A percentile compares a stretch with the other conserved stretches of the same genome.
Evolutionary conservation across 2,888 invertebrate genomes (phyloP).

Genomic region (Oegoconia quadripuncta): DNA sequence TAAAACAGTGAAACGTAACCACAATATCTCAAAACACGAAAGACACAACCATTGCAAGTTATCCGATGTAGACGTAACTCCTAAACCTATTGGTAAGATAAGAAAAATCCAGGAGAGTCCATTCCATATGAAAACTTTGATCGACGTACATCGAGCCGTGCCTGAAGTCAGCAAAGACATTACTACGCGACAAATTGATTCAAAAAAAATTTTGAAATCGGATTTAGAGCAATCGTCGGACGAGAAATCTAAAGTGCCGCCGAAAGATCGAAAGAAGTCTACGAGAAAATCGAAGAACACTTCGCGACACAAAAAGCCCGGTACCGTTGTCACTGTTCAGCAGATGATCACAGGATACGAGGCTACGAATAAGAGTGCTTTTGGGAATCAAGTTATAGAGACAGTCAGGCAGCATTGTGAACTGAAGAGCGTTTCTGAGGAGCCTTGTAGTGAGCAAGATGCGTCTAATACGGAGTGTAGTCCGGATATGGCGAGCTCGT

Average conservation of each 20-base stretch:
- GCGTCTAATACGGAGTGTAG: conserved; percentile 18
- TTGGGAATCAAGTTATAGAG: too few species aligned
- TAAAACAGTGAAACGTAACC: conserved; percentile 33
- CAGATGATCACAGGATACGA: conserved; percentile 39
- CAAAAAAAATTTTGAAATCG: not conserved
- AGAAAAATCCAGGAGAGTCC: conserved; percentile 44
- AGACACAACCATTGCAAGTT: conserved; percentile 19
- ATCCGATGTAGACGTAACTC: conserved; percentile 39
- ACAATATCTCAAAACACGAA: conserved; percentile 34
- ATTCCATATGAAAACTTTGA: not conserved
- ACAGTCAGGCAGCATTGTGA: too few species aligned
- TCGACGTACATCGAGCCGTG: not conserved
- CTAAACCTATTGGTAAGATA: conserved; percentile 52
- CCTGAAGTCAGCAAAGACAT: not conserved
- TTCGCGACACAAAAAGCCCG: conserved; percentile 18
- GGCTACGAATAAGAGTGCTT: conserved; percentile 17
- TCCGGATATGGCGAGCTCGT: conserved; percentile 32
- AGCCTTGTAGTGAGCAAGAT: too few species aligned
- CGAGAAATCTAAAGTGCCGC: conserved; percentile 7
- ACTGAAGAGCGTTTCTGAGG: too few species aligned
- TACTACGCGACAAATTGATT: not conserved
- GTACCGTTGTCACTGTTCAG: conserved; percentile 33
- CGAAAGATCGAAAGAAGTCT: conserved; percentile 13
- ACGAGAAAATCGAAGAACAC: conserved; percentile 14
- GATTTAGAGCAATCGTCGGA: not conserved